phyloP scores from a whole-genome alignment of 1,140 invertebrate species.

The Oryzaephilus surinamensis region DNA sequence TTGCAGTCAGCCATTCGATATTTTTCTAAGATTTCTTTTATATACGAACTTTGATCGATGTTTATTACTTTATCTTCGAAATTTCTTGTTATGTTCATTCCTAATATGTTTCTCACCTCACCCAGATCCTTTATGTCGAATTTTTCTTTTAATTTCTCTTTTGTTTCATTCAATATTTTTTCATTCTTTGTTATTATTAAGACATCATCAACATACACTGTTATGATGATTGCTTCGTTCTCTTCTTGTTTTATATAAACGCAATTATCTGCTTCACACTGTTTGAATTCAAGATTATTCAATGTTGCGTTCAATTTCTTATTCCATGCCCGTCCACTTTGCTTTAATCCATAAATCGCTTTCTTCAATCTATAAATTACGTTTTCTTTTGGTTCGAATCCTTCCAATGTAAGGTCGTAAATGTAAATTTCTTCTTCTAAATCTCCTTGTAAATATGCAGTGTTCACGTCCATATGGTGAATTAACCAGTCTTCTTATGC shows the following conservation, averaged over 20 bases:
- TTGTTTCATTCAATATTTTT: constrained; percentile 7
- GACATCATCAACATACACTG: constrained; percentile 28
- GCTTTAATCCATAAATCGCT: constrained; percentile 37
- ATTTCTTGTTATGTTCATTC: constrained; percentile 15
- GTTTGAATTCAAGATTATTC: constrained; percentile 3
- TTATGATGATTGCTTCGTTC: constrained; percentile 13
- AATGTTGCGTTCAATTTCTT: constrained; percentile 19
- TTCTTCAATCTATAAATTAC: constrained; percentile 33
- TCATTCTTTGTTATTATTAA: constrained; percentile 20
- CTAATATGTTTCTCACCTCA: constrained; percentile 15
- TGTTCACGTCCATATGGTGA: constrained; percentile 26
- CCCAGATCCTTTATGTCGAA: constrained; percentile 26
- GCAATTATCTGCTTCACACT: constrained; percentile 21
- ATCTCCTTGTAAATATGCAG: constrained; percentile 37
- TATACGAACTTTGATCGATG: constrained; percentile 17
- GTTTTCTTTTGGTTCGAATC: constrained; percentile 18
- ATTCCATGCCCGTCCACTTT: constrained; percentile 31
- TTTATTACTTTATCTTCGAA: constrained; percentile 9
- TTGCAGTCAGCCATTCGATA: constrained; percentile 27
- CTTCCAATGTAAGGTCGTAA: constrained; percentile 30
- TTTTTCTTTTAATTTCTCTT: constrained; percentile 8
- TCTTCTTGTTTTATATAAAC: constrained; percentile 16
- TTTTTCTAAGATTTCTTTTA: constrained; percentile 17
- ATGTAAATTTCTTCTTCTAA: constrained; percentile 38
- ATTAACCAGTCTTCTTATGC: constrained; percentile 15